A percentile compares a stretch with the other conserved stretches of the same genome.
Conservation (phyloP, 2,113 vertebrate genomes). For the Aegotheles bennettii region DNA sequence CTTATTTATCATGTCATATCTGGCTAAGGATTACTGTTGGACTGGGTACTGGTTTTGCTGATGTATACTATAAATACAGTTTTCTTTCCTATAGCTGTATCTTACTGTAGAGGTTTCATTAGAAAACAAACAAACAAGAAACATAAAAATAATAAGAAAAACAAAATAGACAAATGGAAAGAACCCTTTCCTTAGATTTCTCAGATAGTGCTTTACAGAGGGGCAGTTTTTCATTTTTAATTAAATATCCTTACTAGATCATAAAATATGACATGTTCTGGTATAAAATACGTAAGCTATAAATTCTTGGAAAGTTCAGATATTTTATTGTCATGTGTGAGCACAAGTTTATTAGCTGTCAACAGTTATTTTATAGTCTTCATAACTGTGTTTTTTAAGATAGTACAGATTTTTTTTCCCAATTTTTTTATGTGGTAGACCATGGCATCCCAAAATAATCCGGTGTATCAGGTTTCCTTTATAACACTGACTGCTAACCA, state of each 20-base stretch:
- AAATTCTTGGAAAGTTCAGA: conserved; percentile 3
- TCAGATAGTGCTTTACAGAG: background rate
- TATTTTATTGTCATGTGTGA: background rate
- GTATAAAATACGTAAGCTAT: background rate
- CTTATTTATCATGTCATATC: background rate
- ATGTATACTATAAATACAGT: background rate
- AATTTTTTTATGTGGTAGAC: background rate
- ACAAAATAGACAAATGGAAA: background rate
- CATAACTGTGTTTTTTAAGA: conserved; percentile 20
- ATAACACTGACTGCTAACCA: background rate
- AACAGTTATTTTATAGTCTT: conserved; percentile 11
- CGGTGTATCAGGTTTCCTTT: background rate
- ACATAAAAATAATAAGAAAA: background rate
- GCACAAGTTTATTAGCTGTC: conserved; percentile 46
- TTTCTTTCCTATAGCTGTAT: background rate
- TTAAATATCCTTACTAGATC: background rate
- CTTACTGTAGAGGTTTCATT: background rate
- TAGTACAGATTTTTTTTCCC: background rate
- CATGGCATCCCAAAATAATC: background rate
- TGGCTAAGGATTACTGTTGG: background rate
- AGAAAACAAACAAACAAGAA: background rate
- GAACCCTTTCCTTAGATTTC: background rate
- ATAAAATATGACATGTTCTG: background rate
- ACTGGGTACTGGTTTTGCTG: background rate
- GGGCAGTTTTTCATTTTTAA: background rate